Base-by-base conservation (phyloP, 1,140 invertebrate genomes). In the Hydropsyche tenuis region DNA sequence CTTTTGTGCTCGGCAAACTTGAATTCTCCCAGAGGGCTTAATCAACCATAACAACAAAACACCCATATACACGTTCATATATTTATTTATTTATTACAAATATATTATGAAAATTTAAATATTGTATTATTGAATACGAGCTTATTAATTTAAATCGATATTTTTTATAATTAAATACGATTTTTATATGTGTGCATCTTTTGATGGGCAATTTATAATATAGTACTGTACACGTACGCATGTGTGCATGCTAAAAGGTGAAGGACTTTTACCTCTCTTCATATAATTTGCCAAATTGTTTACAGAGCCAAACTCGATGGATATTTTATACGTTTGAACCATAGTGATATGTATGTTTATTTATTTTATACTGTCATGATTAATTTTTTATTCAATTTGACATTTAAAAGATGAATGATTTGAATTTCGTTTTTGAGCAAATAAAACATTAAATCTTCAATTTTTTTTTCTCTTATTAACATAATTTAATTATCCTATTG, bases 281-380 rank as follows among this genome's bases (percentile, higher is more conserved):
- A 60, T 74, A 74, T 56, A 74, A 51, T 74, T 74, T 74, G 68
- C 73, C 68, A 74, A 74, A 74, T 74, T 65, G 66, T 74, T 65
- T 51, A 42, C 68, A 74, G 73, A 56, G 27, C 18, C 60, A 66
- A 16, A 74, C 27, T 45, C 9, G 43, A 16, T 66, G 1, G 30
- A 37, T 37, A 4, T 9, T 37, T 4, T 9, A 37, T 37, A 3
- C 30, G 3, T 37, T 37, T 9, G 30, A 9, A 37, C 9, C 9
- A 37, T 37, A 37, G 9, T 37, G 9, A 37, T n/a, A n/a, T n/a
- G n/a, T n/a, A n/a, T n/a, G n/a, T n/a, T n/a, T n/a, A n/a, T n/a
- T n/a, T n/a, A n/a, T n/a, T n/a, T n/a, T n/a, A n/a, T n/a, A n/a
- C n/a, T n/a, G n/a, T n/a, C n/a, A n/a, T n/a, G n/a, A n/a, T n/a